Evolutionary conservation across 2,888 invertebrate species (phyloP).

Genomic region (Protonemura montana): DNA sequence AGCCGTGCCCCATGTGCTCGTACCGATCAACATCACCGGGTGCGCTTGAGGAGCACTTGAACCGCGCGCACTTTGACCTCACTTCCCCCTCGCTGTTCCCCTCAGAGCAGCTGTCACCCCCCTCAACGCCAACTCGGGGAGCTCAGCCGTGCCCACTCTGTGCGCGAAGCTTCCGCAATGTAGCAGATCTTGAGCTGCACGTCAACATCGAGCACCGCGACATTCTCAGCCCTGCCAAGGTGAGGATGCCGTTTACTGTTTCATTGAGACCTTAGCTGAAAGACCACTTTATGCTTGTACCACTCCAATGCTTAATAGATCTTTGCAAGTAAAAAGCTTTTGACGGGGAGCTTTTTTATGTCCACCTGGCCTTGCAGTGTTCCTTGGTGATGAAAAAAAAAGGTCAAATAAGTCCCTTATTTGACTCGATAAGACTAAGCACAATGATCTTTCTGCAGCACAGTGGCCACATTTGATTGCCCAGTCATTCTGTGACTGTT

Average conservation of each 20-base stretch:
- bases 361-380: too few relatives aligned
- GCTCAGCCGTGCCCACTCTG: constrained; percentile 74
- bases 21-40: constrained; percentile 77
- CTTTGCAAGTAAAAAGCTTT: too few relatives aligned
- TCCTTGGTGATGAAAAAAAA: too few relatives aligned
- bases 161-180: constrained; percentile 73
- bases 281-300: too few relatives aligned
- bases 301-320: too few relatives aligned
- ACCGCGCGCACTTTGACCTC: constrained; percentile 82
- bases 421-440: too few relatives aligned
- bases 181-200: constrained; percentile 83
- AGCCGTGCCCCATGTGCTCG: constrained; percentile 79
- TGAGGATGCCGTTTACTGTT: constrained; percentile 49
- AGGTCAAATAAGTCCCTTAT: too few relatives aligned
- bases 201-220: constrained; percentile 86
- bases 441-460: too few relatives aligned
- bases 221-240: constrained; percentile 73
- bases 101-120: constrained; percentile 47
- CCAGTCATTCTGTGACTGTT: too few relatives aligned
- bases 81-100: constrained; percentile 68
- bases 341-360: too few relatives aligned
- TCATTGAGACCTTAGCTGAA: too few relatives aligned
- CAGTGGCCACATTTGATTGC: too few relatives aligned
- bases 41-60: constrained; percentile 82
- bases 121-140: constrained; percentile 48